Conservation (phyloP, 2,797 vertebrate genomes). For the Rhinella marina region DNA sequence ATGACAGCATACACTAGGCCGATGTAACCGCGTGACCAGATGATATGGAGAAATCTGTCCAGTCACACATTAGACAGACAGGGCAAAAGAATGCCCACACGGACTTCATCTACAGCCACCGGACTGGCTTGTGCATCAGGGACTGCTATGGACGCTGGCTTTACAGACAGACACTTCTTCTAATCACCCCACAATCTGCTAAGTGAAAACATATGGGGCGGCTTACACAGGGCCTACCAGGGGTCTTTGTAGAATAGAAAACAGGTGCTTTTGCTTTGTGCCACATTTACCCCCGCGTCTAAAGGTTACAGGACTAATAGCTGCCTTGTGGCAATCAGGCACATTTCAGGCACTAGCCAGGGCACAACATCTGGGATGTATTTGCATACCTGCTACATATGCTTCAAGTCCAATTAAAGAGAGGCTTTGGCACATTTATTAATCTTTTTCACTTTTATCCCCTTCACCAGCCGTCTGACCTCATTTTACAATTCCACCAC, state of each 20-base stretch:
- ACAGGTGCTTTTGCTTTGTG: constrained; percentile 91
- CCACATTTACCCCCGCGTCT: constrained; percentile 90
- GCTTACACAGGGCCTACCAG: constrained; percentile 84
- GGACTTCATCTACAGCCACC: constrained; percentile 79
- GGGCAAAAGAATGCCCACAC: constrained; percentile 71
- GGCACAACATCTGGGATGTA: constrained; percentile 91
- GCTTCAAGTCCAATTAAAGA: constrained; percentile 98
- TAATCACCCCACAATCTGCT: constrained; percentile 88
- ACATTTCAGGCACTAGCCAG: constrained; percentile 79
- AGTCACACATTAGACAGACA: constrained; percentile 62
- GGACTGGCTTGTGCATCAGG: constrained; percentile 81
- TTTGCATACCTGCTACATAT: constrained; percentile 93
- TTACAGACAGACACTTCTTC: constrained; percentile 92
- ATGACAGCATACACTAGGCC: constrained; percentile 50
- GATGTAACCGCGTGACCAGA: constrained; percentile 28
- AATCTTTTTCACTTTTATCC: constrained; percentile 86
- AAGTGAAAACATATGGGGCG: constrained; percentile 88
- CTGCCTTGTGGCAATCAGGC: constrained; percentile 87
- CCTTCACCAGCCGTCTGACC: constrained; percentile 84
- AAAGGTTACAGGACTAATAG: constrained; percentile 98
- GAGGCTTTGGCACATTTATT: constrained; percentile 96
- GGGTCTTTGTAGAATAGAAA: constrained; percentile 91
- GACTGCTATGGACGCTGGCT: constrained; percentile 83
- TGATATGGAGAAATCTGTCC: constrained; percentile 21
- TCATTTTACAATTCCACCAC: constrained; percentile 81